phyloP scores from a whole-genome alignment of 2,113 vertebrate species.

The Neoarius graeffei region DNA sequence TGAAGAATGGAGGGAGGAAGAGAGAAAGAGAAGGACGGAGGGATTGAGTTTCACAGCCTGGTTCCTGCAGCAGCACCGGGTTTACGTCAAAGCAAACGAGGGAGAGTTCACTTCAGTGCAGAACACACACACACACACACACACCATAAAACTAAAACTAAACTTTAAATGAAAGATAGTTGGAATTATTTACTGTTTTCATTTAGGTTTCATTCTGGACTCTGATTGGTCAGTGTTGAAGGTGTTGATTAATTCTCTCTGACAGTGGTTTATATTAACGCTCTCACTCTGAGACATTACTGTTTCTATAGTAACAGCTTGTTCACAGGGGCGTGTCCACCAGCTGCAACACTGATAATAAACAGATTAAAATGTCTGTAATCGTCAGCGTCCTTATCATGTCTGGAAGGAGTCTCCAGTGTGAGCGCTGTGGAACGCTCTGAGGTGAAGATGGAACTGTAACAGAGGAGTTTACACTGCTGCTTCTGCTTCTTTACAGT shows the following conservation, averaged over 20 bases:
- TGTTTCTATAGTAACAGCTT: neutral
- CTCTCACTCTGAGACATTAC: neutral
- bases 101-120: conserved; percentile 15
- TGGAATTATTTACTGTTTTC: neutral
- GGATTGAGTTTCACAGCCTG: conserved; percentile 8
- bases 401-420: too few species aligned
- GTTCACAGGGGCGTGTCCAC: neutral
- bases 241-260: neutral
- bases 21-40: conserved; percentile 16
- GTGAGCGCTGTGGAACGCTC: too few species aligned
- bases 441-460: neutral
- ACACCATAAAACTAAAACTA: neutral
- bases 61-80: neutral
- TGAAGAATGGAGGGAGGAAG: conserved; percentile 55
- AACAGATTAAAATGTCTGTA: too few species aligned
- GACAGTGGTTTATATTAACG: neutral
- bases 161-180: neutral
- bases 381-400: too few species aligned
- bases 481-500: too few species aligned
- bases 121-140: conserved; percentile 1
- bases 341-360: too few species aligned
- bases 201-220: neutral
- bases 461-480: too few species aligned
- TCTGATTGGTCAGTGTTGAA: neutral
- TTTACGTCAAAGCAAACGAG: conserved; percentile 6